Base-by-base conservation (phyloP, 2,888 invertebrate species). In the Syritta pipiens region DNA sequence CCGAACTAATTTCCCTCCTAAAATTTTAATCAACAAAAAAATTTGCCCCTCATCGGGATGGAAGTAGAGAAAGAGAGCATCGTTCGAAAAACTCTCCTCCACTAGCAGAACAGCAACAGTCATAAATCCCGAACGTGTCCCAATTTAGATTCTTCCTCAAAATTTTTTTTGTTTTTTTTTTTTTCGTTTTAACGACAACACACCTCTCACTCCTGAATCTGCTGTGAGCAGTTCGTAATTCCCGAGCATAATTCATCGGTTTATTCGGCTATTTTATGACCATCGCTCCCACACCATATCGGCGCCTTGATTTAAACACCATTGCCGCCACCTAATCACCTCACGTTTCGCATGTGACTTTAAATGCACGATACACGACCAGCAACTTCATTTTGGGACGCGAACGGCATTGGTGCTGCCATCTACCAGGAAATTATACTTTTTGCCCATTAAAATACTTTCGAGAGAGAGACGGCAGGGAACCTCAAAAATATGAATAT, bases 271-370 rank as follows among this genome's bases (percentile, higher is more conserved):
- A 67, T 60, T 77, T 77, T 77, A 72, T 60, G 46, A 14, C 35
- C 51, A 20, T 7, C 37, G n/a, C 40, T 14, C 44, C n/a, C 44
- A 30, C 24, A 19, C 19, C 4, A 20, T 17, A 28, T 14, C 4
- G 9, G 7, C n/a, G 17, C 17, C 17, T 19, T 10, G 0, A 10
- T 5, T 14, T 22, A 12, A 12, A 4, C 19, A 42, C 30, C 30
- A 19, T 30, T 28, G 7, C 3, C 35, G 6, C 26, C 37, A 49
- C 59, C 74, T 75, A 75, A 77, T 72, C 77, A 72, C 65, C 77
- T 77, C 77, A 77, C 77, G 77, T 77, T n/a, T 72, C 77, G 53
- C 59, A 77, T 77, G 53, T 67, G 77, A 72, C 72, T 72, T n/a
- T 72, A 72, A 60, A 65, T 72, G 65, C n/a, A n/a, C 72, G 53